Base-by-base conservation (phyloP, 2,888 invertebrate species). In the Hypsopygia costalis region DNA sequence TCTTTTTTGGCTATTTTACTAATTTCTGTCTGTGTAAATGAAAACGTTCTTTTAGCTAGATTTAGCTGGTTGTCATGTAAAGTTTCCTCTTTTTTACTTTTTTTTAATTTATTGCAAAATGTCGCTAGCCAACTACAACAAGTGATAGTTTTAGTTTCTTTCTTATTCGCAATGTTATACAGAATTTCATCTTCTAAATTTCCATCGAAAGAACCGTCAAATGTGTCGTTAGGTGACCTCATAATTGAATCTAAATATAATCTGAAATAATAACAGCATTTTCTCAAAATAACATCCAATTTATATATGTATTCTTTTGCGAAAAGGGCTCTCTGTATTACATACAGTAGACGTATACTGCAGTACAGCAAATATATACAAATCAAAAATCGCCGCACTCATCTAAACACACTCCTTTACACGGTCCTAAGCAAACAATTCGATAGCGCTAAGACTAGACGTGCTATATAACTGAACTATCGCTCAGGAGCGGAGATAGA, bases 191-290 rank as follows among this genome's bases (percentile, higher is more conserved):
- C 61, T 10, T 67, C 64, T 30, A 65, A 62, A 3, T 48, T 44
- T 11, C 43, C 52, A 1, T 56, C 62, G 39, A 63, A 67, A 7
- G 48, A 46, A 50, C 62, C 71, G 0, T 59, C 45, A 16, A 16
- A 16, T 9, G 39, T 40, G 21, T 53, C 47, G 1, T 65, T 66
- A n/a, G 86, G 86, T 25, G 81, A 75, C 12, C 76, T 68, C 87
- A 88, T 88, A 9, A 85, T 58, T 7, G 70, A 48, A 10, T 82
- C 72, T 51, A 87, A 61, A 44, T 71, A 67, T 40, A 88, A 65
- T 43, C 87, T 88, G 70, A 12, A 69, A 75, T 35, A 40, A 21
- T 46, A 48, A 39, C 31, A 29, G 12, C 35, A 16, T 31, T 25
- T n/a, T n/a, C n/a, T n/a, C n/a, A n/a, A n/a, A n/a, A n/a, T n/a